These are phyloP conservation scores for Lysandra bellargus DNA, from an alignment of 2,888 invertebrate species.

Conservation along the genomic window DNA sequence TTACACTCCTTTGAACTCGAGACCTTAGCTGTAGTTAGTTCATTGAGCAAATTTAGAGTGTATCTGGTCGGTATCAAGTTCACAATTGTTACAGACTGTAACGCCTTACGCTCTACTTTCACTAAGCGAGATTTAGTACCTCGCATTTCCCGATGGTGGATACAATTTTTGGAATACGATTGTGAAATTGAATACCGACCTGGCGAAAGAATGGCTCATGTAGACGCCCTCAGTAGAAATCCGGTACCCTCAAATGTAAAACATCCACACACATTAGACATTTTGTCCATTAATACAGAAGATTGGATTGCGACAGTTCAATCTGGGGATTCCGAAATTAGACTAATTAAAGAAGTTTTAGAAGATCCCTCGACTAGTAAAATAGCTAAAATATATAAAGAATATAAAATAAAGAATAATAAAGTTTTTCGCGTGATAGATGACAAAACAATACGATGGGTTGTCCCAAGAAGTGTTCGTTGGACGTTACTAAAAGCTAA, in stretches of 20 bases:
- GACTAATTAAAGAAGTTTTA: neutral
- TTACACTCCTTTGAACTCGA: conserved; percentile 18
- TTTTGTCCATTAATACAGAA: neutral
- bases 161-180: too few species aligned
- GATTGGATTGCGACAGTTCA: conserved; percentile 29
- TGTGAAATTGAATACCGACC: conserved; percentile 33
- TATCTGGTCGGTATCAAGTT: conserved; percentile 38
- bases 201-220: conserved; percentile 32
- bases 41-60: conserved; percentile 33
- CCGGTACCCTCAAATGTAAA: neutral
- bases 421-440: too few species aligned
- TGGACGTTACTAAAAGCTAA: neutral
- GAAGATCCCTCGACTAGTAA: conserved; percentile 16
- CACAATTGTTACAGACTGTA: conserved; percentile 48
- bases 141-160: conserved; percentile 38
- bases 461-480: neutral
- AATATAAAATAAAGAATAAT: too few species aligned
- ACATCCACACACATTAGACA: neutral
- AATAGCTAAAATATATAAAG: too few species aligned
- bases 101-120: conserved; percentile 40
- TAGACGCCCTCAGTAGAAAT: conserved; percentile 30
- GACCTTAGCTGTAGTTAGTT: conserved; percentile 27
- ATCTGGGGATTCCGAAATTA: conserved; percentile 9
- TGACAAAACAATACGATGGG: conserved; percentile 2
- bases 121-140: conserved; percentile 17